Evolutionary conservation across 2,797 vertebrate genomes (phyloP).

Genomic region (Sebastes oblongus): DNA sequence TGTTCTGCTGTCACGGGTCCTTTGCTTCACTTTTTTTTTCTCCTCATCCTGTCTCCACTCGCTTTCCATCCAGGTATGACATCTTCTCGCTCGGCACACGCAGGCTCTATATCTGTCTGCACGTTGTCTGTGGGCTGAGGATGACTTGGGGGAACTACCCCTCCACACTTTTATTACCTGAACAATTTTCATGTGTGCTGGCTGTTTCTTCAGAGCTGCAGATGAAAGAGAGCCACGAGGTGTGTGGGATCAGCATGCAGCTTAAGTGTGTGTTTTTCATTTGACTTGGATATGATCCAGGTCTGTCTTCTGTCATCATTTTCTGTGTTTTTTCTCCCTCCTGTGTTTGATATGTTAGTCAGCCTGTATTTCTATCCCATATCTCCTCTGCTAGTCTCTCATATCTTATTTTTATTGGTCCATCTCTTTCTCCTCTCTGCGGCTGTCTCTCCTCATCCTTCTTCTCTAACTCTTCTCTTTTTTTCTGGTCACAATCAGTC

Average conservation of each 20-base stretch:
- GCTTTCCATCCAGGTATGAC: conserved; percentile 57
- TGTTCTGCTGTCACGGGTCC: conserved; percentile 7
- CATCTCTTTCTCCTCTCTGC: neutral
- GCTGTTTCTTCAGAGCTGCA: conserved; percentile 41
- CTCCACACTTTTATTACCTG: conserved; percentile 56
- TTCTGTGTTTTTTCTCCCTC: conserved; percentile 11
- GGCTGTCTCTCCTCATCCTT: neutral
- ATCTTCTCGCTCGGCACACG: conserved; percentile 30
- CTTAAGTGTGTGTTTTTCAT: conserved; percentile 56
- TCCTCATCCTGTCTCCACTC: conserved; percentile 56
- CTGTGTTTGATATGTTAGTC: conserved; percentile 40
- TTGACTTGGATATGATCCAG: conserved; percentile 63
- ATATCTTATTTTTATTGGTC: conserved; percentile 10
- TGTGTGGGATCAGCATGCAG: conserved; percentile 57
- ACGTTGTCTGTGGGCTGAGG: conserved; percentile 55
- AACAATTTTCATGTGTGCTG: conserved; percentile 45
- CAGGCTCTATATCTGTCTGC: conserved; percentile 63
- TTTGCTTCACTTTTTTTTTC: conserved; percentile 8
- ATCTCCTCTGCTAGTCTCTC: conserved; percentile 19
- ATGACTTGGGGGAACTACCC: conserved; percentile 53
- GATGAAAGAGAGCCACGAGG: conserved; percentile 62
- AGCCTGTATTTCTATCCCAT: conserved; percentile 12
- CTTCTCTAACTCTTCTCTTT: neutral
- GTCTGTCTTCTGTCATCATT: conserved; percentile 53
- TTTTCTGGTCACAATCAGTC: neutral